Evolutionary conservation across 2,113 vertebrate genomes (phyloP).

Genomic region (Glaucidium brasilianum): DNA sequence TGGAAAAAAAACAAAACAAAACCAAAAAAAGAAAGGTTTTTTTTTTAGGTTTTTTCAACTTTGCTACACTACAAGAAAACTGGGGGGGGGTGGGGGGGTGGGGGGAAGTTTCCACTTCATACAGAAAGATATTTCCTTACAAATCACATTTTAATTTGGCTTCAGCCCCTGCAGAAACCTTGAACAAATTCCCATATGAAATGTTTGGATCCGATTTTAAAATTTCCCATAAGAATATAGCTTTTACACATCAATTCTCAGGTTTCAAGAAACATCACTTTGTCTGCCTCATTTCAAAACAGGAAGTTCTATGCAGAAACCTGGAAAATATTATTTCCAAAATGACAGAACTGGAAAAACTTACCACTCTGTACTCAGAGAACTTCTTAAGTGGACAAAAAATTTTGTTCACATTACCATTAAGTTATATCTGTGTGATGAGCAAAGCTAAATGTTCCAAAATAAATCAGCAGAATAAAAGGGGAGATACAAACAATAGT

Average conservation of each 20-base stretch:
- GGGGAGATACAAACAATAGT: neutral
- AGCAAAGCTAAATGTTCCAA: neutral
- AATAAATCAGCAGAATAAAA: neutral
- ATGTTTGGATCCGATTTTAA: neutral
- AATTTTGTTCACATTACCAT: neutral
- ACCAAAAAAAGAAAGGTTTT: neutral
- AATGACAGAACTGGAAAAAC: neutral
- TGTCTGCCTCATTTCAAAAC: neutral
- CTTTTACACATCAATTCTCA: neutral
- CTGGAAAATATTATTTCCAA: conserved; percentile 17
- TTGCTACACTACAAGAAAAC: neutral
- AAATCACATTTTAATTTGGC: neutral
- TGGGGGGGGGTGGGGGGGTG: fast-evolving
- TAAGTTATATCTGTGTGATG: neutral
- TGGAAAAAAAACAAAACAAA: neutral
- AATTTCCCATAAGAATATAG: neutral
- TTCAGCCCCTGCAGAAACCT: neutral
- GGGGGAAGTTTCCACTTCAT: neutral
- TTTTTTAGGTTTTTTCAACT: neutral
- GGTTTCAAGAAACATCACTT: neutral
- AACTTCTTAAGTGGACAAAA: neutral
- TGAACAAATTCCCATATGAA: neutral
- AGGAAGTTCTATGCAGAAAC: neutral
- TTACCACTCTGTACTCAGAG: neutral
- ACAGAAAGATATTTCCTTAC: neutral